These are phyloP conservation scores for Sebastes miniatus DNA, from an alignment of 2,797 vertebrate species.

Conservation along the genomic window DNA sequence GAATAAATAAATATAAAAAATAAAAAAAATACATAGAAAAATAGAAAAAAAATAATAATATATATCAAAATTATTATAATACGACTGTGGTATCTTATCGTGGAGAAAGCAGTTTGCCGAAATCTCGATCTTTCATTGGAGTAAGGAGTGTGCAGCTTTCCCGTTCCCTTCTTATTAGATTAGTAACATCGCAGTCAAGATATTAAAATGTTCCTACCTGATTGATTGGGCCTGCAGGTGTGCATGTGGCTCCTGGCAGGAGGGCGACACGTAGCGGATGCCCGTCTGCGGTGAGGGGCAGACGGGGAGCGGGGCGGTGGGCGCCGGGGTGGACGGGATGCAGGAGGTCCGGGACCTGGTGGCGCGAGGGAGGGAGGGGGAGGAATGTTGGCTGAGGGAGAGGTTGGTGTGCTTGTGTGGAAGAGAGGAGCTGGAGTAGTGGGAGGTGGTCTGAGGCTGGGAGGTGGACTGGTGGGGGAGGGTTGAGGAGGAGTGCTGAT, in stretches of 20 bases:
- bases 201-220: constrained; percentile 65
- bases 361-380: constrained; percentile 82
- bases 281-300: constrained; percentile 75
- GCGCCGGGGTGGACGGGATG: constrained; percentile 82
- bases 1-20: too few species aligned
- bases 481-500: constrained; percentile 74
- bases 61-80: too few species aligned
- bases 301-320: constrained; percentile 77
- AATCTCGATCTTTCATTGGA: too few species aligned
- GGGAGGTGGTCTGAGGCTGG: constrained; percentile 62
- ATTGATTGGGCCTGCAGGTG: constrained; percentile 75
- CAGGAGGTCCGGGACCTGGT: constrained; percentile 85
- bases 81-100: too few species aligned
- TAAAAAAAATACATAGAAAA: too few species aligned
- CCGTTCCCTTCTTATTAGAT: too few species aligned
- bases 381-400: constrained; percentile 75
- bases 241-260: constrained; percentile 74
- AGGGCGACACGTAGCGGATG: constrained; percentile 82
- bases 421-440: constrained; percentile 82
- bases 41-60: too few species aligned
- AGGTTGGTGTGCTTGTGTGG: constrained; percentile 82
- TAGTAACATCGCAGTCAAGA: neutral
- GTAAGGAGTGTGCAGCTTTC: too few species aligned
- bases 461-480: constrained; percentile 71
- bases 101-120: too few species aligned